Conservation (phyloP, 2,797 vertebrate genomes). For the Numenius phaeopus region DNA sequence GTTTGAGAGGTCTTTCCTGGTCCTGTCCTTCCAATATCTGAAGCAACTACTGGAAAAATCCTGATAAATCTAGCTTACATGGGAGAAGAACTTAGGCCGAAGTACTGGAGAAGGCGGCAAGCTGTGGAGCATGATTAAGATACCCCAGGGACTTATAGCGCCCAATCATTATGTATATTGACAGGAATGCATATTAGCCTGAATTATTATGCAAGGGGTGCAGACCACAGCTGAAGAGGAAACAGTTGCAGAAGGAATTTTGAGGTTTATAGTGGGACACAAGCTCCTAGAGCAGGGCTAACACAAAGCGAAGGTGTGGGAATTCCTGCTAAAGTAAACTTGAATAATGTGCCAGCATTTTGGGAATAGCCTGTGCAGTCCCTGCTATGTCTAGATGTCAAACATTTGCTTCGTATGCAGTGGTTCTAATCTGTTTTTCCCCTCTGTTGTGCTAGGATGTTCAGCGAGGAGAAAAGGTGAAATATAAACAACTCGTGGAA, state of each 20-base stretch:
- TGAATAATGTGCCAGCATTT: not conserved
- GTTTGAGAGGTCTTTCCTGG: not conserved
- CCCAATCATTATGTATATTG: not conserved
- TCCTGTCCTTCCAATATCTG: not conserved
- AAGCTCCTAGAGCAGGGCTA: not conserved
- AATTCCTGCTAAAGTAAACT: not conserved
- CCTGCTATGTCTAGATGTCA: not conserved
- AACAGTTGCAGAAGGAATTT: not conserved
- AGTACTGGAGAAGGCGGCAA: not conserved
- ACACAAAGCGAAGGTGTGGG: not conserved
- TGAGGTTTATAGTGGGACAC: not conserved
- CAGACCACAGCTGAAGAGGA: not conserved
- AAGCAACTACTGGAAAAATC: not conserved
- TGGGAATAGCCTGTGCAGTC: not conserved
- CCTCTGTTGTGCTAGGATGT: constrained; percentile 51
- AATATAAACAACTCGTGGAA: constrained; percentile 73
- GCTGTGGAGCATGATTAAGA: not conserved
- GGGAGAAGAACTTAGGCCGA: not conserved
- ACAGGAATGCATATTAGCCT: not conserved
- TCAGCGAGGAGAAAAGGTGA: constrained; percentile 75
- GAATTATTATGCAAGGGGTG: not conserved
- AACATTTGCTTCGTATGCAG: not conserved
- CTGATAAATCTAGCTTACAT: not conserved
- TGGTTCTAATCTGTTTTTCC: not conserved
- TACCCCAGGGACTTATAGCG: not conserved